Evolutionary conservation across 2,797 vertebrate genomes (phyloP), one percentile per base, ranked within the genome.

Genomic region (Sebastes baramenuke): DNA sequence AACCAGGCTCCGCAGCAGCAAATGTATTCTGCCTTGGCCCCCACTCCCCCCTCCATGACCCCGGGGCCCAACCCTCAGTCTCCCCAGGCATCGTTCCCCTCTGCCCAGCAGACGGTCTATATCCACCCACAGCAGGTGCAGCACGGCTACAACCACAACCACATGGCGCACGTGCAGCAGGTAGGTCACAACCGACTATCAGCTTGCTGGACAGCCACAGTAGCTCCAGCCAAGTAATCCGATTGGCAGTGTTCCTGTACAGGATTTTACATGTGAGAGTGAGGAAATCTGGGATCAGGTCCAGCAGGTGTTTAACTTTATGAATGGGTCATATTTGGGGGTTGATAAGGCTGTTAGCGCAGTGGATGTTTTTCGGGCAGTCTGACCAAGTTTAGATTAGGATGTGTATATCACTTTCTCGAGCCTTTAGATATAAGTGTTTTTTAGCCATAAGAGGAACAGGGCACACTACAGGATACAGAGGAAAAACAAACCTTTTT

Each of bases 81-180:
- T 75, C 98, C 99, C 72, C 99, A 99, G 95, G 97, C 94, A 85
- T 97, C 96, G 83, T 99, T 98, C 94, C 97, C 97, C 78, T 93
- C 98, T 52, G 97, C 97, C 90, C 98, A 98, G 90, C 98, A 98
- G 96, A 96, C 99, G 0, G 97, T 99, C 86, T 98, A 99, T 83
- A 97, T 99, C 93, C 98, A 99, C 92, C 97, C 98, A 52, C 97
- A 97, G 93, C 98, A 99, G 83, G 96, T 99, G 89, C 98, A 98
- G 96, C 97, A 98, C 76, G 97, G 98, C 80, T 99, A 99, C 93
- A 99, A 97, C 92, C 97, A 95, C 83, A 97, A 96, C 91, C 98
- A 99, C 94, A 98, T 99, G 98, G 97, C 98, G 77, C 98, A 99
- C 80, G 93, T 99, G 94, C 98, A 97, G 94, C 98, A 99, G 98